phyloP scores from a whole-genome alignment of 2,888 invertebrate species.

The Miltochrista miniata region DNA sequence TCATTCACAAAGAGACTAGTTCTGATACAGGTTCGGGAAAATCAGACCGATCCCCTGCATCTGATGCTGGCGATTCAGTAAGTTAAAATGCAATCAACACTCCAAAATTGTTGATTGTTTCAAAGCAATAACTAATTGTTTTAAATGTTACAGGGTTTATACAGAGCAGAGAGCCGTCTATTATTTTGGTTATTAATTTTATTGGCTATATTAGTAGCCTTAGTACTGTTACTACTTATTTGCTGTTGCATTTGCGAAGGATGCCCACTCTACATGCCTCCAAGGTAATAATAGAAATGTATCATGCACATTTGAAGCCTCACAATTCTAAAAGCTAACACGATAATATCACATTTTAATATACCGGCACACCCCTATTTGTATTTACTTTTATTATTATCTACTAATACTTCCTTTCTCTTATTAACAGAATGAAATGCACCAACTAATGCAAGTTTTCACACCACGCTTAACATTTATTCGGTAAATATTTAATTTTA shows the following conservation, averaged over 20 bases:
- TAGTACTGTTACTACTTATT: slow-evolving; percentile 88
- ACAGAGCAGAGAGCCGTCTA: slow-evolving; percentile 88
- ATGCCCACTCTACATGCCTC: slow-evolving; percentile 92
- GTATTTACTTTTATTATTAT: slow-evolving; percentile 24
- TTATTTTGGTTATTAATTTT: slow-evolving; percentile 91
- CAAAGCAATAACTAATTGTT: neutral
- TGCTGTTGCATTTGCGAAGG: slow-evolving; percentile 93
- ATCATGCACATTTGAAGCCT: slow-evolving; percentile 13
- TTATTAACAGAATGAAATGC: slow-evolving; percentile 70
- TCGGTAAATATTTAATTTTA: slow-evolving; percentile 57
- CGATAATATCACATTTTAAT: slow-evolving; percentile 8
- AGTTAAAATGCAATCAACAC: slow-evolving; percentile 25
- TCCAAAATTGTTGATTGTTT: neutral
- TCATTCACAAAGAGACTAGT: slow-evolving; percentile 36
- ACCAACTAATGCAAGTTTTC: slow-evolving; percentile 67
- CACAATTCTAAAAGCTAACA: slow-evolving; percentile 14
- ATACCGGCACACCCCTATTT: slow-evolving; percentile 20
- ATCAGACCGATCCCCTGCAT: slow-evolving; percentile 49
- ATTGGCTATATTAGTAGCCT: slow-evolving; percentile 88
- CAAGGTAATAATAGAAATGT: slow-evolving; percentile 77
- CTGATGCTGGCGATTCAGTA: slow-evolving; percentile 63
- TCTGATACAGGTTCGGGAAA: slow-evolving; percentile 35
- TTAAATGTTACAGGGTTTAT: slow-evolving; percentile 84
- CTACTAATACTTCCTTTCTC: slow-evolving; percentile 53
- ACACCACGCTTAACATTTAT: slow-evolving; percentile 59